phyloP scores from a whole-genome alignment of 2,888 invertebrate genomes.

The Mamestra brassicae region DNA sequence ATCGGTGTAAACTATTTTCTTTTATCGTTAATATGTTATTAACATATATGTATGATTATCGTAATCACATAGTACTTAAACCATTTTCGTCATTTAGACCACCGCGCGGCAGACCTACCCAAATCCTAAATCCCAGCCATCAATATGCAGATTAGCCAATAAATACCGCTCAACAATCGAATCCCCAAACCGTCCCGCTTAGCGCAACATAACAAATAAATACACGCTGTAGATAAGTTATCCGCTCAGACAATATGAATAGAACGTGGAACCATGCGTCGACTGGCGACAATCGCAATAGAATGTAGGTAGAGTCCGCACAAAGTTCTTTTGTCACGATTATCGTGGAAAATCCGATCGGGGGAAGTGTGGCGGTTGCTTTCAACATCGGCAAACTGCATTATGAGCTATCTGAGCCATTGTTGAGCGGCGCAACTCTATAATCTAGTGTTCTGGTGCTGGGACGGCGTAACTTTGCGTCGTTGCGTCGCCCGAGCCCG shows the following conservation, averaged over 20 bases:
- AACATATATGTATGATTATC: background rate
- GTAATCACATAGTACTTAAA: background rate
- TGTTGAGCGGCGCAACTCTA: constrained; percentile 80
- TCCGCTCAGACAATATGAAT: constrained; percentile 80
- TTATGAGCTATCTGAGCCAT: constrained; percentile 88
- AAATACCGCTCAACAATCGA: constrained; percentile 34
- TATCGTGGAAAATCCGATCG: constrained; percentile 90
- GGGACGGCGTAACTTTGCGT: constrained; percentile 69
- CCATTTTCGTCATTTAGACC: background rate
- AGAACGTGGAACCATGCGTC: constrained; percentile 78
- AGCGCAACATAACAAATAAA: constrained; percentile 71
- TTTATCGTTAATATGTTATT: too few relatives aligned
- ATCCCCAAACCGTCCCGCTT: constrained; percentile 50
- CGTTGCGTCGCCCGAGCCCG: constrained; percentile 60
- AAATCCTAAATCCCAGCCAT: constrained; percentile 12
- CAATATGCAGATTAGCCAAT: constrained; percentile 37
- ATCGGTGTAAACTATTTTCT: too few relatives aligned
- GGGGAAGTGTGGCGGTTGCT: constrained; percentile 87
- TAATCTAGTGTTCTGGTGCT: constrained; percentile 77
- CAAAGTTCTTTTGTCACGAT: constrained; percentile 91
- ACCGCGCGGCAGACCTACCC: background rate
- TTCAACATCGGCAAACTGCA: constrained; percentile 89
- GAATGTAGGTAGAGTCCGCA: constrained; percentile 79
- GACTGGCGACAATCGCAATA: constrained; percentile 75
- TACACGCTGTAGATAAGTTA: constrained; percentile 77